Percentiles rank a stretch among this genome's conserved stretches.
phyloP scores from a whole-genome alignment of 2,113 vertebrate species.

The Gadus macrocephalus region DNA sequence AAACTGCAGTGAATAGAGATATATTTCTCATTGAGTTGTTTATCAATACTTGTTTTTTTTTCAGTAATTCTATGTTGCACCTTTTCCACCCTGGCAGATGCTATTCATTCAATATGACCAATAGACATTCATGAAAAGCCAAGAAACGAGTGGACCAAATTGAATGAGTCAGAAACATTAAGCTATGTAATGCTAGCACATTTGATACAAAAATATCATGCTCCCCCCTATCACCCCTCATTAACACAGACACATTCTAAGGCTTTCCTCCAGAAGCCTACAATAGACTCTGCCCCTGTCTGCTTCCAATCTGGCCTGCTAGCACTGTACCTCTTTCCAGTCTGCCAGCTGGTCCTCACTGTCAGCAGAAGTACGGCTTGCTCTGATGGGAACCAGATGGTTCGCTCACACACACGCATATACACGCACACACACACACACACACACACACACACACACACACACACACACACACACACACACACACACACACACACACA shows the following conservation, averaged over 20 bases:
- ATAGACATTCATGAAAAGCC: no score
- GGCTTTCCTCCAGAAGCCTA: background rate
- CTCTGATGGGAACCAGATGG: slow-evolving; percentile 55
- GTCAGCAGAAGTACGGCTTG: slow-evolving; percentile 37
- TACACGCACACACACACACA: slow-evolving; percentile 7
- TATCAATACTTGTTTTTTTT: no score
- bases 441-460: background rate
- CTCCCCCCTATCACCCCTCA: no score
- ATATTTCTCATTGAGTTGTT: no score
- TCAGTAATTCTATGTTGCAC: no score
- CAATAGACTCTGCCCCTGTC: slow-evolving; percentile 14
- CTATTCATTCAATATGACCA: no score
- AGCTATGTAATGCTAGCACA: no score
- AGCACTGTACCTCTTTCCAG: slow-evolving; percentile 39
- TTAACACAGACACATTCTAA: slow-evolving; percentile 27
- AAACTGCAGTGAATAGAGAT: no score
- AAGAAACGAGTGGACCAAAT: no score
- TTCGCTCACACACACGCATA: slow-evolving; percentile 19
- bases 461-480: background rate
- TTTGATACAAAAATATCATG: no score
- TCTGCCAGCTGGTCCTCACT: slow-evolving; percentile 57
- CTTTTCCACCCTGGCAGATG: no score
- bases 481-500: background rate
- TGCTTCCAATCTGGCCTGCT: slow-evolving; percentile 32
- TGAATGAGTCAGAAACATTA: no score